A percentile compares a stretch with the other conserved stretches of the same genome.
These are phyloP conservation scores for Scaeva pyrastri DNA, from an alignment of 2,888 invertebrate genomes.

Conservation along the genomic window DNA sequence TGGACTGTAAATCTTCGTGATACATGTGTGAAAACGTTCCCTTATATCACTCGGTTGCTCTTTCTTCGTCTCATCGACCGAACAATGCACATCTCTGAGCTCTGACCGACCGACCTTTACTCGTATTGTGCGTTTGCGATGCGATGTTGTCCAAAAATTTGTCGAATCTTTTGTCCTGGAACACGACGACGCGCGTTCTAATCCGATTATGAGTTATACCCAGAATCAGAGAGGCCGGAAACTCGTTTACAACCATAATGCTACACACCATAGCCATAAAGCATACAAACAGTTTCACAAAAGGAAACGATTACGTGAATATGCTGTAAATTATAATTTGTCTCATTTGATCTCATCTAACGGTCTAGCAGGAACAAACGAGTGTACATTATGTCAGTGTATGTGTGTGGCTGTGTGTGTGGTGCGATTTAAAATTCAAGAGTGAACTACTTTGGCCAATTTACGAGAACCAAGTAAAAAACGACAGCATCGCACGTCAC, in stretches of 20 bases:
- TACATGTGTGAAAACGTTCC: constrained; percentile 74
- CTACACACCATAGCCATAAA: not conserved
- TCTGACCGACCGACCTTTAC: constrained; percentile 32
- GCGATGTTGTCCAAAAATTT: constrained; percentile 49
- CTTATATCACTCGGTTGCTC: constrained; percentile 1
- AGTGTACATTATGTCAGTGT: not conserved
- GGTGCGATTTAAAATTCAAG: constrained; percentile 50
- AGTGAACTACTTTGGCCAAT: constrained; percentile 59
- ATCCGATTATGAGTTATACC: constrained; percentile 59
- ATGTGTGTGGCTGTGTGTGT: too few relatives aligned
- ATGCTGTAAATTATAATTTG: constrained; percentile 74
- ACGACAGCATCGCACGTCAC: constrained; percentile 13
- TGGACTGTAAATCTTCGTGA: constrained; percentile 70
- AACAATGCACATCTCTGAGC: constrained; percentile 62
- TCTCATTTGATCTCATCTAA: constrained; percentile 48
- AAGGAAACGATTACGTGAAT: constrained; percentile 72
- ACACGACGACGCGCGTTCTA: constrained; percentile 62
- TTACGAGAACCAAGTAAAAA: not conserved
- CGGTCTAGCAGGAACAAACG: not conserved
- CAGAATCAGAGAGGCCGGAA: constrained; percentile 50
- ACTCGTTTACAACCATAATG: constrained; percentile 57
- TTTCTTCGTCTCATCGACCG: not conserved
- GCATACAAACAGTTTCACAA: constrained; percentile 25
- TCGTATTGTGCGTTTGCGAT: not conserved
- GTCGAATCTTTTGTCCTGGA: constrained; percentile 62